These are phyloP conservation scores for Heteromurus nitidus DNA, from an alignment of 2,888 invertebrate species.

Conservation along the genomic window DNA sequence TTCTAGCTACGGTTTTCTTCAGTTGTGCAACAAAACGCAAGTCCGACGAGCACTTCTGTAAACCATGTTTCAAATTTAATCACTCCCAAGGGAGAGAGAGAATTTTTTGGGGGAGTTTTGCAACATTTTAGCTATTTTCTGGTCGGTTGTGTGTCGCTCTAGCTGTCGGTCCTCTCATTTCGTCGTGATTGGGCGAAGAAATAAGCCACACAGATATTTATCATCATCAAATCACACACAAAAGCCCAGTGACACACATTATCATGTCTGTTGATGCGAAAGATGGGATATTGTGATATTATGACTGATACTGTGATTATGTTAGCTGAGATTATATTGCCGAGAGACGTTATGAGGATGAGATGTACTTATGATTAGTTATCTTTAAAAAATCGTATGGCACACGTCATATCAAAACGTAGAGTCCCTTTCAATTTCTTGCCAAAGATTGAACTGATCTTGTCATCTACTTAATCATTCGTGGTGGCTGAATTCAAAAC, in stretches of 20 bases:
- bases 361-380: conserved; percentile 17
- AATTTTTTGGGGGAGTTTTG: too few species aligned
- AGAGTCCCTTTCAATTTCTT: background rate
- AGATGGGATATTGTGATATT: conserved; percentile 35
- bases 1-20: too few species aligned
- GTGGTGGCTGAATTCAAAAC: background rate
- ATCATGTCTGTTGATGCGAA: conserved; percentile 26
- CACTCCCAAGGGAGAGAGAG: too few species aligned
- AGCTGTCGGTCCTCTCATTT: background rate
- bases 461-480: conserved; percentile 45
- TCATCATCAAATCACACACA: conserved; percentile 49
- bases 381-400: conserved; percentile 6
- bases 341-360: conserved; percentile 16
- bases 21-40: too few species aligned
- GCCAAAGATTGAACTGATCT: conserved; percentile 40
- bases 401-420: background rate
- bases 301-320: conserved; percentile 28
- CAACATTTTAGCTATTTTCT: conserved; percentile 1
- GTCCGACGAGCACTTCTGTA: too few species aligned
- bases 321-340: conserved; percentile 30
- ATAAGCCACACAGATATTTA: conserved; percentile 34
- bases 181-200: background rate
- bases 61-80: too few species aligned
- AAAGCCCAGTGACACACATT: conserved; percentile 47
- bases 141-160: background rate